Evolutionary conservation across 2,797 vertebrate species (phyloP).

Genomic region (Lacerta bilineata): DNA sequence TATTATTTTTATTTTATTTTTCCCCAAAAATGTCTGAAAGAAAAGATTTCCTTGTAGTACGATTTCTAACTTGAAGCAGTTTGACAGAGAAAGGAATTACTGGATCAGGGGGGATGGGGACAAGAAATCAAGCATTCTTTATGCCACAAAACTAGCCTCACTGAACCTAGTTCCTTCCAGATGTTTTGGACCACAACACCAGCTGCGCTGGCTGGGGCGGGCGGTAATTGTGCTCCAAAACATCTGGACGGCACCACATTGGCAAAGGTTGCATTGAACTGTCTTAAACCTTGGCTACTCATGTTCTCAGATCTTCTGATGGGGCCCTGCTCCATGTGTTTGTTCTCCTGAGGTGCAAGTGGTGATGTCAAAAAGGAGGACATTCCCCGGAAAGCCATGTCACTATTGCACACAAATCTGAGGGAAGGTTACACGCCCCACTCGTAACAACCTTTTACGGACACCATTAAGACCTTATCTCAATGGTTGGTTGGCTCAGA

Average conservation of each 20-base stretch:
- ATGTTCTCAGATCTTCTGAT: background rate
- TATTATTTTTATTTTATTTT: background rate
- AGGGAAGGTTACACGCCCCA: no score
- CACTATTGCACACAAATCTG: background rate
- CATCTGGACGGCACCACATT: no score
- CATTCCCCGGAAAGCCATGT: background rate
- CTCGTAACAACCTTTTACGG: background rate
- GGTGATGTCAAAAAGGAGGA: background rate
- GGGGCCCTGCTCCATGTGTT: background rate
- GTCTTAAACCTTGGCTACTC: background rate
- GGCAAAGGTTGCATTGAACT: background rate
- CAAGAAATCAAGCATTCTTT: background rate
- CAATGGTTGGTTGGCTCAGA: background rate
- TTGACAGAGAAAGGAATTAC: background rate
- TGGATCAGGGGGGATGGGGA: background rate
- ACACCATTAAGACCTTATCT: background rate
- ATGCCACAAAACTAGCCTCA: no score
- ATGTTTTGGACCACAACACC: no score
- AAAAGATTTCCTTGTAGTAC: slow-evolving; percentile 10
- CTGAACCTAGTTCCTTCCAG: no score
- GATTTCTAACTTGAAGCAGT: slow-evolving; percentile 7
- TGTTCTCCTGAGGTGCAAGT: background rate
- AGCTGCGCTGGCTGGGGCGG: no score
- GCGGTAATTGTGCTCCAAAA: no score
- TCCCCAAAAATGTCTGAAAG: background rate